Evolutionary conservation across 2,797 vertebrate species (phyloP).

Genomic region (Syncerus caffer): DNA sequence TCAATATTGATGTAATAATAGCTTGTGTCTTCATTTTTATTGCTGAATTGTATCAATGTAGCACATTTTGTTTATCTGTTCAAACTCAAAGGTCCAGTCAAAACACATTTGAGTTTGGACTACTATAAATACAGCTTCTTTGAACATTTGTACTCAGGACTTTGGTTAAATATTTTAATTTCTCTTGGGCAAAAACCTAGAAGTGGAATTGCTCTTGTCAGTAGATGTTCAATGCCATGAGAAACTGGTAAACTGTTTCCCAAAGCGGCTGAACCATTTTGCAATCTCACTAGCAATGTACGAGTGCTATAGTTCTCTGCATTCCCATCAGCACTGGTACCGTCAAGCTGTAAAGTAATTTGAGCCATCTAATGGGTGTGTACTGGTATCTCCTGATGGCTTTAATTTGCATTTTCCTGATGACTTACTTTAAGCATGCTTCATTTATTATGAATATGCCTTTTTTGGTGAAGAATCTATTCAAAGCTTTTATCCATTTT

Average conservation of each 20-base stretch:
- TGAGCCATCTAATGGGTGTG: background rate
- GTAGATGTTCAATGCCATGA: background rate
- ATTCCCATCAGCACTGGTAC: background rate
- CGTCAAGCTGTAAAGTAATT: background rate
- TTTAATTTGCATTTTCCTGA: background rate
- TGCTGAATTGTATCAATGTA: background rate
- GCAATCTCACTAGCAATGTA: background rate
- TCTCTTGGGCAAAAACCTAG: background rate
- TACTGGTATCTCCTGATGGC: background rate
- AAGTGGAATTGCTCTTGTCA: background rate
- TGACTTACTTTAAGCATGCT: background rate
- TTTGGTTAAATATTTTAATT: background rate
- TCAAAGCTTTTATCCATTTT: background rate
- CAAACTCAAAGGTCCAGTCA: background rate
- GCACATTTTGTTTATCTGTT: background rate
- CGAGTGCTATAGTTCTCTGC: background rate
- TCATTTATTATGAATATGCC: background rate
- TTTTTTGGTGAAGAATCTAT: background rate
- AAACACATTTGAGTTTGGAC: background rate
- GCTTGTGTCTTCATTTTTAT: background rate
- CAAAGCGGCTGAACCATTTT: background rate
- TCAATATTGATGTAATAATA: background rate
- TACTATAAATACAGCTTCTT: background rate
- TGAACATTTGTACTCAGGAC: background rate
- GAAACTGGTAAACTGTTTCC: background rate